These are phyloP conservation scores for Montifringilla adamsi DNA, from an alignment of 2,113 vertebrate genomes.

Conservation along the genomic window DNA sequence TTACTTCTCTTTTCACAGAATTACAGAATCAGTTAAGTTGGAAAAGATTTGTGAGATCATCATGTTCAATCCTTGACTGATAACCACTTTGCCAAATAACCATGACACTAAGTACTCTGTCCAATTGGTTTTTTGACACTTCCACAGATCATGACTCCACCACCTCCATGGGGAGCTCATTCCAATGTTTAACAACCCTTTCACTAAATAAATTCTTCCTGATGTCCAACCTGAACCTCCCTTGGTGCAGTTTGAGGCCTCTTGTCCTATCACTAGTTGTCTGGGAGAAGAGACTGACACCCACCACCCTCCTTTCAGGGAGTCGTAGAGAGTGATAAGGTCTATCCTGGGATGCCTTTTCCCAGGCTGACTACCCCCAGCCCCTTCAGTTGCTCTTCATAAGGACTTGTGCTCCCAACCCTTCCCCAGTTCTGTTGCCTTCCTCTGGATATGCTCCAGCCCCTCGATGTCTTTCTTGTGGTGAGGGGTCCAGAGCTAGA, in stretches of 20 bases:
- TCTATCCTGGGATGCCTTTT: background rate
- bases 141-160: background rate
- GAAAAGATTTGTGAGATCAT: background rate
- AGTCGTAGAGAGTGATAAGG: background rate
- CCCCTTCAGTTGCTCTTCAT: background rate
- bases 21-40: background rate
- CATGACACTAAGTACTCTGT: background rate
- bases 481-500: background rate
- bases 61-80: background rate
- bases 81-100: background rate
- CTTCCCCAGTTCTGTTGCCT: fast-evolving
- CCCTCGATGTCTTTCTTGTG: background rate
- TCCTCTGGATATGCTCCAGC: background rate
- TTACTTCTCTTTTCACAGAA: background rate
- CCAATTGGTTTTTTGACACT: background rate
- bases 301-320: background rate
- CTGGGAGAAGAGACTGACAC: background rate
- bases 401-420: background rate
- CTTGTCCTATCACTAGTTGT: fast-evolving
- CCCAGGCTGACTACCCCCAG: background rate
- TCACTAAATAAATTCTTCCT: background rate
- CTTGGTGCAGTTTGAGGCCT: background rate
- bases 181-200: background rate
- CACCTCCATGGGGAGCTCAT: background rate
- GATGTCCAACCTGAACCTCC: background rate